Evolutionary conservation across 1,140 invertebrate genomes (phyloP).

Genomic region (Octopus bimaculoides): DNA sequence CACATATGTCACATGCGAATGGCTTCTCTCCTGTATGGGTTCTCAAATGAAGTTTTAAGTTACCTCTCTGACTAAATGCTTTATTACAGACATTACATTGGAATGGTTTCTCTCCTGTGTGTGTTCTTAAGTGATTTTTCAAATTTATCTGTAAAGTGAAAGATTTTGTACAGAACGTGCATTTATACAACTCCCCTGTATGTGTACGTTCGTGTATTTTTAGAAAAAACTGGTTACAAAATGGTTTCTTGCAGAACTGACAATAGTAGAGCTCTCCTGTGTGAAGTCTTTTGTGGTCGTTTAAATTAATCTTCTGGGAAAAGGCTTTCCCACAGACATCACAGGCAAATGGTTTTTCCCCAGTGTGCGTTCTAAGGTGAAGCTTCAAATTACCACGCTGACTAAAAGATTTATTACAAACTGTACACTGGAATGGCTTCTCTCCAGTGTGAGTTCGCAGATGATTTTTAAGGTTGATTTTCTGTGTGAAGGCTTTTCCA

Average conservation of each 20-base stretch:
- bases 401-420: slow-evolving; percentile 79
- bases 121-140: slow-evolving; percentile 32
- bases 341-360: slow-evolving; percentile 92
- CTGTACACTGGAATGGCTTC: slow-evolving; percentile 61
- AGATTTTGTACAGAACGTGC: slow-evolving; percentile 12
- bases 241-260: neutral
- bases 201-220: slow-evolving; percentile 16
- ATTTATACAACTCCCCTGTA: slow-evolving; percentile 19
- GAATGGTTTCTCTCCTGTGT: slow-evolving; percentile 50
- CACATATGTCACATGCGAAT: slow-evolving; percentile 49
- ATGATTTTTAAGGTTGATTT: slow-evolving; percentile 70
- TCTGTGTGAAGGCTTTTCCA: slow-evolving; percentile 28
- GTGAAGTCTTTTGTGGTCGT: slow-evolving; percentile 16
- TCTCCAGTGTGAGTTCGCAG: slow-evolving; percentile 30
- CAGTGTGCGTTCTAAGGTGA: slow-evolving; percentile 44
- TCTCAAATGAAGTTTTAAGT: slow-evolving; percentile 77
- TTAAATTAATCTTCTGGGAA: slow-evolving; percentile 21
- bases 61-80: slow-evolving; percentile 15
- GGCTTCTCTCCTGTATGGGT: slow-evolving; percentile 60
- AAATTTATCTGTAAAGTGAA: slow-evolving; percentile 16
- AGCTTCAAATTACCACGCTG: slow-evolving; percentile 61
- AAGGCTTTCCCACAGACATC: slow-evolving; percentile 83
- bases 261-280: slow-evolving; percentile 11
- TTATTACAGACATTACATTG: slow-evolving; percentile 54
- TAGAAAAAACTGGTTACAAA: neutral